A percentile compares a stretch with the other conserved stretches of the same genome.
Evolutionary conservation across 2,113 vertebrate genomes (phyloP).

Genomic region (Apodemus sylvaticus): DNA sequence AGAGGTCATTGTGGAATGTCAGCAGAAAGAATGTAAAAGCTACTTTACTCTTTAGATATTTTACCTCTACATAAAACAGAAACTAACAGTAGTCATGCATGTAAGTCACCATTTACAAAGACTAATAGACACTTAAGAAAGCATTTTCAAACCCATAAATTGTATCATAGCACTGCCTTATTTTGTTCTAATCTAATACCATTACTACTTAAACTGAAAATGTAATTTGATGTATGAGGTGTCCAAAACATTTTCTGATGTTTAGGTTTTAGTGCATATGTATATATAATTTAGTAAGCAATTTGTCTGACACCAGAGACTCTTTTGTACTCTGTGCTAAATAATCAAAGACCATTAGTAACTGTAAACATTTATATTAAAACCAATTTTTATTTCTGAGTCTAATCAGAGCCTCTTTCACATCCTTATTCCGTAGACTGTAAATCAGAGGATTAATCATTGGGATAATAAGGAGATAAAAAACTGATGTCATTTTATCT

Average conservation of each 20-base stretch:
- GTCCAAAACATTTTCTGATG: not conserved
- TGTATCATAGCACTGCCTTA: not conserved
- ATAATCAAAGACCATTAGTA: not conserved
- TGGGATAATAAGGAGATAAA: not conserved
- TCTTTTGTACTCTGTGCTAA: not conserved
- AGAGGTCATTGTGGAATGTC: not conserved
- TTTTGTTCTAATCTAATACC: not conserved
- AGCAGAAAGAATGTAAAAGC: not conserved
- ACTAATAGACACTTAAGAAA: not conserved
- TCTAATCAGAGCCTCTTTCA: not conserved
- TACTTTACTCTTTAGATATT: not conserved
- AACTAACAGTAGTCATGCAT: not conserved
- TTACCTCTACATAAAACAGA: not conserved
- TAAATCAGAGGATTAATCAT: not conserved
- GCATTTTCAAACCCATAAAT: not conserved
- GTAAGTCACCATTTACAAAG: not conserved
- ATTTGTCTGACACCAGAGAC: not conserved
- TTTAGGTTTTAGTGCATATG: not conserved
- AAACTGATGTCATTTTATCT: not conserved
- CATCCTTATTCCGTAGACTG: not conserved
- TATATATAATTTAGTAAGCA: not conserved
- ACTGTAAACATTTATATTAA: not conserved
- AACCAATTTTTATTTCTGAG: not conserved
- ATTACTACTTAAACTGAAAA: not conserved
- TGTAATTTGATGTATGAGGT: not conserved